These are phyloP conservation scores for Ophion costatus DNA, from an alignment of 2,888 invertebrate genomes.

Conservation along the genomic window DNA sequence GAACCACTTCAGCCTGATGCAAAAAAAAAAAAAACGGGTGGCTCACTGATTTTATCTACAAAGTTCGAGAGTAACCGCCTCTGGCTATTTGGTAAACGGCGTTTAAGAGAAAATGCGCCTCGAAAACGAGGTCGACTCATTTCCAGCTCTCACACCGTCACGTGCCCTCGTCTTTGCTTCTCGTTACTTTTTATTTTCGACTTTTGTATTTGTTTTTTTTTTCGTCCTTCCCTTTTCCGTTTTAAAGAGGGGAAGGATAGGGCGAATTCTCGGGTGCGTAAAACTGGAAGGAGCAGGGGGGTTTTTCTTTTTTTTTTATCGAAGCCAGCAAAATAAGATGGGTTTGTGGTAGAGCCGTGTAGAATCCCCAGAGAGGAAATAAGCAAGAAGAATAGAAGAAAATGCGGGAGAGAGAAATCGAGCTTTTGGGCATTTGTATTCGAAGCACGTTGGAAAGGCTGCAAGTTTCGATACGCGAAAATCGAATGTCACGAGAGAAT, in stretches of 20 bases:
- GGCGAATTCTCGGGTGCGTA: background rate
- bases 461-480: conserved; percentile 71
- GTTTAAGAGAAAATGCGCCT: conserved; percentile 63
- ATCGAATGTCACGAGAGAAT: conserved; percentile 77
- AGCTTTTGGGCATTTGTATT: conserved; percentile 59
- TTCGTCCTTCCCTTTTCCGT: conserved; percentile 21
- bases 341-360: conserved; percentile 41
- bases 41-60: conserved; percentile 60
- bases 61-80: conserved; percentile 54
- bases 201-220: conserved; percentile 55
- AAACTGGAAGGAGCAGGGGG: conserved; percentile 33
- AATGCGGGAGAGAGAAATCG: conserved; percentile 27
- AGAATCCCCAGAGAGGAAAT: conserved; percentile 59
- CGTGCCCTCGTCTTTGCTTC: conserved; percentile 59
- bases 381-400: conserved; percentile 46
- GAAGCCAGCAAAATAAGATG: conserved; percentile 57
- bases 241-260: conserved; percentile 11
- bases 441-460: conserved; percentile 50
- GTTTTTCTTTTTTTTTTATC: conserved; percentile 25
- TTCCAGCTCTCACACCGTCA: conserved; percentile 71
- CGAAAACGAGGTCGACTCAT: conserved; percentile 72
- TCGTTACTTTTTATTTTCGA: conserved; percentile 76
- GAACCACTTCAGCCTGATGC: conserved; percentile 16
- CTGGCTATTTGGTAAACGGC: conserved; percentile 52
- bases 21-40: conserved; percentile 60